Evolutionary conservation across 2,113 vertebrate genomes (phyloP), one percentile per base, ranked within the genome.

Genomic region (Bostrychus sinensis): DNA sequence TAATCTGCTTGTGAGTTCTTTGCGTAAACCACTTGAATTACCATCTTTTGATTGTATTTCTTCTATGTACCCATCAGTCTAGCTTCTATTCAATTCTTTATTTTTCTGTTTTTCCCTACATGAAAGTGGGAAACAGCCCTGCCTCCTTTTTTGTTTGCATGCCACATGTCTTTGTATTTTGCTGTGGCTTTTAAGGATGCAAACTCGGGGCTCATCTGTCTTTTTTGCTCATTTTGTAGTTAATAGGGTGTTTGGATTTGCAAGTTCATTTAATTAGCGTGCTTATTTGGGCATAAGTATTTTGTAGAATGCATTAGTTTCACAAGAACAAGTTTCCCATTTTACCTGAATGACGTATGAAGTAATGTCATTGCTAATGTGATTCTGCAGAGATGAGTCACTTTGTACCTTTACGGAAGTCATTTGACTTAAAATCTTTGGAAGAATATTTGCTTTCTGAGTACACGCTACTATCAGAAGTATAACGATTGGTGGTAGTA

Each of bases 191-290:
- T 48, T 48, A 48, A 12, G 20, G 22, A 23, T 12, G 45, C 45
- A 14, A 19, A 13, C 45, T 5, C 12, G 25, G 10, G 23, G 23
- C 20, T 30, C 45, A 7, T 25, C 25, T n/a, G 48, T 51, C 48
- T 51, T 28, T 48, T 23, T 51, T 51, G 48, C 48, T 51, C 48
- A 30, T 30, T 28, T 30, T 51, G 23, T 28, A 51, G 48, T 17
- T 28, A 51, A 51, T 28, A n/a, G 48, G 7, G 14, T 51, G 48
- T 51, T 51, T 51, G 25, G 25, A 14, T 30, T 51, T 30, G 14
- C 28, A 51, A 14, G 12, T 51, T 51, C 6, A n/a, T 51, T 51
- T 51, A 51, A 51, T 28, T 30, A 28, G 13, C 48, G 14, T 17
- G 16, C 25, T 51, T 51, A 51, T 51, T 30, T 51, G 7, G 48